Evolutionary conservation across 2,113 vertebrate species (phyloP), one percentile per base, ranked within the genome.

Genomic region (Anhinga anhinga): DNA sequence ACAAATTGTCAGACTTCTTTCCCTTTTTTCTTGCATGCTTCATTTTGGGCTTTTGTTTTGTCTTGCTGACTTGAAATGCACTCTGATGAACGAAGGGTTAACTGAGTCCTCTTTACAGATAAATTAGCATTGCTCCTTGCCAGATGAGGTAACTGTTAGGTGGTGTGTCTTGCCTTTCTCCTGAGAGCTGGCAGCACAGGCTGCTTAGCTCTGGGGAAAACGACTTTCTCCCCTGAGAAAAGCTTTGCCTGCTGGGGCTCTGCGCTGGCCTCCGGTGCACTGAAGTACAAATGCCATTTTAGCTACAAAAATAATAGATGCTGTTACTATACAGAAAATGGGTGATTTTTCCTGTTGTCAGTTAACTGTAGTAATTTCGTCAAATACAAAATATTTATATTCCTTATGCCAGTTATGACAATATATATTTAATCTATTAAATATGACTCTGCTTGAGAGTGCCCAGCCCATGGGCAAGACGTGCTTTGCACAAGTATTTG

Each of bases 351-450:
- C 71, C 76, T 59, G 52, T 86, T 94, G 93, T 78, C 82, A 91
- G 61, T 87, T 91, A 93, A 82, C 72, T 82, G 62, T 13, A 82
- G 73, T 95, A 77, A 97, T 96, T 97, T 93, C 82, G 96, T 95
- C 89, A 95, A 70, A 80, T 67, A 82, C 27, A 44, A 89, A 96
- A 89, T 97, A 92, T 86, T 95, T 96, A 56, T 96, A 90, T 96
- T 96, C 91, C 71, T 95, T 88, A 66, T 95, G 95, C 78, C 93
- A 90, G 63, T 93, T 95, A 83, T 71, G 53, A 25, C 21, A 77
- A 76, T 90, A 71, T 80, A 27, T 92, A 65, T 95, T 92, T 90
- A 66, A 91, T 89, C 87, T 95, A 94, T 94, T 86, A 87, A 86
- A 90, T 82, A 53, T 82, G 58, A 6, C 44, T 74, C 77, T 93